Conservation (phyloP, 1,140 invertebrate species). For the Drosophila elegans region DNA sequence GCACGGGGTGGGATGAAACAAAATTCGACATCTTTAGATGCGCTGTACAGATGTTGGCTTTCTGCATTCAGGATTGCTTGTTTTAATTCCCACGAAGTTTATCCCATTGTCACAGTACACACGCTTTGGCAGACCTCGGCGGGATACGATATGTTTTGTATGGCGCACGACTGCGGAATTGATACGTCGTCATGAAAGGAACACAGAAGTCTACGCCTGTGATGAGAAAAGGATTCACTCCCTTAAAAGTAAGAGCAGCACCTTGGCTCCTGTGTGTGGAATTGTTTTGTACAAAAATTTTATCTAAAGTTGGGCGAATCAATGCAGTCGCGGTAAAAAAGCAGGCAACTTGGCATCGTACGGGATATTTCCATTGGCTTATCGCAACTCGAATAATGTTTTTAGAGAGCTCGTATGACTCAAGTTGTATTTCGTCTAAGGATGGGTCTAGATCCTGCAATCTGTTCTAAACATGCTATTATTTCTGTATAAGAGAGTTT, state of each 20-base stretch:
- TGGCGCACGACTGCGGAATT: too few species aligned
- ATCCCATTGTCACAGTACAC: neutral
- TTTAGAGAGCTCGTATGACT: too few species aligned
- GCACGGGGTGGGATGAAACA: too few species aligned
- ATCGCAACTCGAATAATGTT: neutral
- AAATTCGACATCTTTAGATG: too few species aligned
- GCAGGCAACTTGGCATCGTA: neutral
- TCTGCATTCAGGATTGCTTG: neutral
- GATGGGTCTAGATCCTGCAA: neutral
- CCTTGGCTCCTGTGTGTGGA: neutral
- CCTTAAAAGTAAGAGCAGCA: neutral
- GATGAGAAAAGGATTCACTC: too few species aligned
- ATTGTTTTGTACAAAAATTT: neutral
- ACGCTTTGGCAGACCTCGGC: neutral
- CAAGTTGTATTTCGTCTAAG: too few species aligned
- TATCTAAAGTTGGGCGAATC: neutral
- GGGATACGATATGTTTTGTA: too few species aligned
- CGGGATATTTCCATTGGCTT: neutral
- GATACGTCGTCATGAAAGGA: too few species aligned
- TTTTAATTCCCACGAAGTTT: neutral
- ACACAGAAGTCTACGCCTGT: too few species aligned
- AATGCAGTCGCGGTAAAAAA: neutral
- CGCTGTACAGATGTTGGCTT: too few species aligned
- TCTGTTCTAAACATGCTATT: neutral
- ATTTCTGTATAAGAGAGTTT: neutral